Evolutionary conservation across 2,113 vertebrate species (phyloP).

Genomic region (Cairina moschata): DNA sequence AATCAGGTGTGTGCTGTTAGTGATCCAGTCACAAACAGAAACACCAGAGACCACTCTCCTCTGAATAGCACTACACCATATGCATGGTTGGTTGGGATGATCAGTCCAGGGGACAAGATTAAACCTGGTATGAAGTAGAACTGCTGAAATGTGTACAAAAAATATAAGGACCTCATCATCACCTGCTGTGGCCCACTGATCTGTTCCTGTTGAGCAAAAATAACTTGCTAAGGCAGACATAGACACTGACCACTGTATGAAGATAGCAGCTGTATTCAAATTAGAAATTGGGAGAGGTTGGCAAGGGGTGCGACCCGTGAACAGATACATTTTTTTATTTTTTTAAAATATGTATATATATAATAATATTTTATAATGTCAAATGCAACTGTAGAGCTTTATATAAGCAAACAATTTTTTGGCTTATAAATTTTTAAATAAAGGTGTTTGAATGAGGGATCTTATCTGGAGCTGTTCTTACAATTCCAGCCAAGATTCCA

Average conservation of each 20-base stretch:
- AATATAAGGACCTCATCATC: not conserved
- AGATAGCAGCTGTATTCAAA: not conserved
- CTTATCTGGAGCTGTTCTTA: not conserved
- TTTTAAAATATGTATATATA: not conserved
- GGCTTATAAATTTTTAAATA: not conserved
- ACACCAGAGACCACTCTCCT: not conserved
- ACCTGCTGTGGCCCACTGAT: not conserved
- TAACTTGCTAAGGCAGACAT: not conserved
- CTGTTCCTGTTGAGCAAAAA: not conserved
- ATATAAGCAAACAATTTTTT: not conserved
- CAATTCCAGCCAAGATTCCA: not conserved
- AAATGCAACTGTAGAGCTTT: not conserved
- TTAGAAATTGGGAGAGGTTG: not conserved
- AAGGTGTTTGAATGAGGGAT: not conserved
- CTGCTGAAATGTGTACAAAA: not conserved
- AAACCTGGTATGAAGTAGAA: not conserved
- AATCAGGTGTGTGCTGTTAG: not conserved
- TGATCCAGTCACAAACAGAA: not conserved
- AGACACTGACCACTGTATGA: not conserved
- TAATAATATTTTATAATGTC: not conserved
- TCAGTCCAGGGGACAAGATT: not conserved
- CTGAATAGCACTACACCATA: not conserved
- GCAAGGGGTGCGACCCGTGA: not conserved
- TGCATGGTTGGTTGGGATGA: not conserved
- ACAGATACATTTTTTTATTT: no score